Evolutionary conservation across 2,113 vertebrate genomes (phyloP).

Genomic region (Laticauda colubrina): DNA sequence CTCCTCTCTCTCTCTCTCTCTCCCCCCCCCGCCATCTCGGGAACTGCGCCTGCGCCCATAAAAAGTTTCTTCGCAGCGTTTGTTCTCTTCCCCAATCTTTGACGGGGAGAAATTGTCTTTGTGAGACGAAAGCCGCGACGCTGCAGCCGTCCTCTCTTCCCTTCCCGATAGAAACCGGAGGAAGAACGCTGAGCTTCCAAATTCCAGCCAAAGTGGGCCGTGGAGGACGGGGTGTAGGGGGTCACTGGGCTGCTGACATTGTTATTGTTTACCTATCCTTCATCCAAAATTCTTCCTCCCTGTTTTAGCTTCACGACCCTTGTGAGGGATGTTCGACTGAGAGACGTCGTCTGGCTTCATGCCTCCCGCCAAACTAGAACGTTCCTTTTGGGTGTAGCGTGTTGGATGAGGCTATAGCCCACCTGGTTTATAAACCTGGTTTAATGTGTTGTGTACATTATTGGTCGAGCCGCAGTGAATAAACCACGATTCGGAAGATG

Average conservation of each 20-base stretch:
- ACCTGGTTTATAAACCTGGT: background rate
- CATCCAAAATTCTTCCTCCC: background rate
- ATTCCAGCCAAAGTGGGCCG: background rate
- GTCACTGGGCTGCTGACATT: background rate
- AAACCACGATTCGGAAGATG: background rate
- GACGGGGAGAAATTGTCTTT: constrained; percentile 57
- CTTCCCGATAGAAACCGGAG: background rate
- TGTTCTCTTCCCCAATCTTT: constrained; percentile 53
- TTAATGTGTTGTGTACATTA: background rate
- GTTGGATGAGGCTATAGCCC: background rate
- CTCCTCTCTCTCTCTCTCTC: background rate
- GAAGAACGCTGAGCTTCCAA: background rate
- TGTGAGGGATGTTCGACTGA: background rate
- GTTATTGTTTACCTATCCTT: background rate
- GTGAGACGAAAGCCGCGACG: constrained; percentile 36
- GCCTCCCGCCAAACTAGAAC: background rate
- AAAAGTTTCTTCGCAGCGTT: constrained; percentile 61
- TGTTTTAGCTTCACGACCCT: background rate
- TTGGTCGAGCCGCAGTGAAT: background rate
- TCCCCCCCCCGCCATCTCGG: background rate
- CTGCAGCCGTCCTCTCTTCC: background rate
- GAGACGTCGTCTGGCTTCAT: background rate
- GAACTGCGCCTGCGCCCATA: constrained; percentile 51
- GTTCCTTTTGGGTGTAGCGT: background rate
- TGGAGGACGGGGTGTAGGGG: background rate